Evolutionary conservation across 1,140 invertebrate species (phyloP), one percentile per base, ranked within the genome.

Genomic region (Littorina saxatilis): DNA sequence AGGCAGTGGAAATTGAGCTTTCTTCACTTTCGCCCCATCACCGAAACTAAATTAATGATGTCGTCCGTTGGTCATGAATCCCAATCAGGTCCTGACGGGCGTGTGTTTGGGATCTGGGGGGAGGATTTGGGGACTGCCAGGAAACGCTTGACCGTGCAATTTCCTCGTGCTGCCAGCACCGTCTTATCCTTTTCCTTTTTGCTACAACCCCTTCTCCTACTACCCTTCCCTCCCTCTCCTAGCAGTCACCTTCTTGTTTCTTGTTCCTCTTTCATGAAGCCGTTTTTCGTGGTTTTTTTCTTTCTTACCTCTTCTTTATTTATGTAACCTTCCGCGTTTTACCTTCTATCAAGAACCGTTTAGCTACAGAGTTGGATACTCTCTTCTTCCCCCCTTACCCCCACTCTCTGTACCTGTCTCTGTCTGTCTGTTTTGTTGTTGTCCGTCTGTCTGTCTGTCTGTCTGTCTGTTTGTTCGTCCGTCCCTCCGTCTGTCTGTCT

Each of bases 111-210:
- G 52, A 39, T 61, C 23, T 15, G 32, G 40, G 55, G 27, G 58
- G 76, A 58, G 32, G 58, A 37, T 27, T 66, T 2, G 11, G 55
- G 27, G 55, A 40, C 20, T 5, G 39, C 55, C 76, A 78, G 76
- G 76, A 78, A 78, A 58, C 55, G 55, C 55, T 78, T 78, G 76
- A 78, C 76, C 76, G 76, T 63, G 55, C 76, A 78, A 78, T 78
- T 78, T 78, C 76, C 76, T 58, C 9, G 32, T n/a, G 13, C 76
- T 63, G 55, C 55, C 37, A 63, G 9, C 7, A 58, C n/a, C 55
- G 15, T 23, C 55, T 58, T 27, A 27, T 58, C 55, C 55, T 23
- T 58, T 50, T 50, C 47, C 47, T 11, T 11, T 20, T 50, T 9
- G 20, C 20, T 20, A 11, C 20, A 50, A 50, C 9, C 47, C 20